These are phyloP conservation scores for Muricea muricata DNA, from an alignment of 92 coral and sea anemone genomes.

Conservation along the genomic window DNA sequence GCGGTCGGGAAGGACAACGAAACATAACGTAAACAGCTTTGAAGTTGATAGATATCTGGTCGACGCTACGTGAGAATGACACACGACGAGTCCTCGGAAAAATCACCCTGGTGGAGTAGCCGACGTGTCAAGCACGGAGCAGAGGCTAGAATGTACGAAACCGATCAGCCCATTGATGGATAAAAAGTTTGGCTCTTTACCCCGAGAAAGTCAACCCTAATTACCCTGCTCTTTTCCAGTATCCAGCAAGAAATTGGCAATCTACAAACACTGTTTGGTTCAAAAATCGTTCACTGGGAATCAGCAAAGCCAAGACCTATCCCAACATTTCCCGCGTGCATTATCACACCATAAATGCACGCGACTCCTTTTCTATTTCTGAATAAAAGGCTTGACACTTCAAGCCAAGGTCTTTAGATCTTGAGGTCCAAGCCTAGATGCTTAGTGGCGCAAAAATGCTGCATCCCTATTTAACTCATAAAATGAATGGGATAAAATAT, in stretches of 20 bases:
- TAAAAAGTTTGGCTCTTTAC: conserved; percentile 49
- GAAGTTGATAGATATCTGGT: neutral
- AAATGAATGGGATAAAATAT: no score
- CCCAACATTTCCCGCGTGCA: no score
- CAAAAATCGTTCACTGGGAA: neutral
- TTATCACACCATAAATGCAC: no score
- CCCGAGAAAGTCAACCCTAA: conserved; percentile 46
- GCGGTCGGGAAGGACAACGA: conserved; percentile 19
- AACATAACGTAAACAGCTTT: neutral
- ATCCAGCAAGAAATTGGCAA: neutral
- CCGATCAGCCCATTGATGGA: conserved; percentile 39
- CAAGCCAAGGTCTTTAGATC: no score
- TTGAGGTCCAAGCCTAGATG: no score
- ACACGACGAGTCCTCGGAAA: no score
- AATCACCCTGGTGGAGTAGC: conserved; percentile 62
- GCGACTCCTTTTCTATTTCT: no score
- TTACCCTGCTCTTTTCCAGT: neutral
- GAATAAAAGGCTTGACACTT: no score
- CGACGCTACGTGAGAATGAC: conserved; percentile 21
- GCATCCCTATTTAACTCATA: no score
- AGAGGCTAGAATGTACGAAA: conserved; percentile 55
- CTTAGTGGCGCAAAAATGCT: no score
- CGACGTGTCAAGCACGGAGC: conserved; percentile 41
- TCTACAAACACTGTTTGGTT: neutral
- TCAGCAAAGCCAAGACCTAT: no score